Percentiles rank a stretch among this genome's conserved stretches.
phyloP scores from a whole-genome alignment of 2,797 vertebrate genomes.

The Bovichtus diacanthus region DNA sequence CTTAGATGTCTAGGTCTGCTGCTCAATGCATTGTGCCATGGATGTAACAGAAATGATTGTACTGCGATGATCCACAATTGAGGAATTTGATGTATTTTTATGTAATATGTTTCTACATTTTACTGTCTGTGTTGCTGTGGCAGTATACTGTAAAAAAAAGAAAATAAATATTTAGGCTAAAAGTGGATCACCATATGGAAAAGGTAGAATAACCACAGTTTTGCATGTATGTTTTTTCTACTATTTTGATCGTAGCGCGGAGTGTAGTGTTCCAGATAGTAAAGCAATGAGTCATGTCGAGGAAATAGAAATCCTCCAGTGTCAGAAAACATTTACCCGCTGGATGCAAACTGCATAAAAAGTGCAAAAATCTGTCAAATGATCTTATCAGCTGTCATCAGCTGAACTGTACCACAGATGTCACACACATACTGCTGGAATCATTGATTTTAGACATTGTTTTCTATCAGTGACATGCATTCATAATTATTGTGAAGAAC shows the following conservation, averaged over 20 bases:
- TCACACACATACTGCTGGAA: neutral
- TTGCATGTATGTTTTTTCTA: neutral
- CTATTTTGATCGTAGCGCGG: neutral
- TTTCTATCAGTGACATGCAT: neutral
- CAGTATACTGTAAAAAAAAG: too few species aligned
- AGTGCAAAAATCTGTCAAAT: neutral
- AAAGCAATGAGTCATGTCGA: slow-evolving; percentile 2
- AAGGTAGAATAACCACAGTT: neutral
- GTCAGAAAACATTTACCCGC: neutral
- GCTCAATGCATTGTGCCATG: too few species aligned
- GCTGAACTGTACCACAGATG: neutral
- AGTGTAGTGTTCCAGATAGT: neutral
- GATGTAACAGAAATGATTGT: too few species aligned
- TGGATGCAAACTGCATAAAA: neutral
- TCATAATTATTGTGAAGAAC: neutral
- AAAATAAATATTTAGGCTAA: too few species aligned
- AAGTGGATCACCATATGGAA: too few species aligned
- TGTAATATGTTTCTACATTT: too few species aligned
- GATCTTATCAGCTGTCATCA: neutral
- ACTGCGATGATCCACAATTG: neutral
- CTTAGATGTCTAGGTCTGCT: too few species aligned
- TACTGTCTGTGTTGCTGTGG: neutral
- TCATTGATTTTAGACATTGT: neutral
- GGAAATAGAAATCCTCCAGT: neutral
- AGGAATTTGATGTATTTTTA: neutral